Conservation (phyloP, 2,888 invertebrate species). For the Ditula angustiorana region DNA sequence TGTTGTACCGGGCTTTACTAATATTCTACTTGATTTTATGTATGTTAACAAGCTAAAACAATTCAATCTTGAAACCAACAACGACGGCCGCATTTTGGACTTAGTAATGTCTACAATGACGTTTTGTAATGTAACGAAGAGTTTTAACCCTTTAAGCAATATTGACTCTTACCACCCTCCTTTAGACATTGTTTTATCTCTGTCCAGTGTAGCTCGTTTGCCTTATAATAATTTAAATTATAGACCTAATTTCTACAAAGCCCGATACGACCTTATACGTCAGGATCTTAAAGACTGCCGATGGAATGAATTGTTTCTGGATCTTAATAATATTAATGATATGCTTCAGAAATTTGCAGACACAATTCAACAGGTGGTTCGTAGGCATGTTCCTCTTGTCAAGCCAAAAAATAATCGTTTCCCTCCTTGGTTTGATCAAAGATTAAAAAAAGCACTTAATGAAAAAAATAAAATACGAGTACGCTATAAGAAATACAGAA, state of each 20-base stretch:
- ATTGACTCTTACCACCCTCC: conserved; percentile 29
- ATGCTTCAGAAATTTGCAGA: conserved; percentile 22
- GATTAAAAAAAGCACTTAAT: conserved; percentile 16
- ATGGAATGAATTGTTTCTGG: conserved; percentile 4
- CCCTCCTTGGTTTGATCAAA: conserved; percentile 25
- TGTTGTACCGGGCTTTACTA: neutral
- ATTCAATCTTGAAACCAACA: conserved; percentile 18
- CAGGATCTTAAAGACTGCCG: conserved; percentile 2
- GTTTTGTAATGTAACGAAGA: neutral
- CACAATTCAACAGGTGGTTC: neutral
- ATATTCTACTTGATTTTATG: conserved; percentile 24
- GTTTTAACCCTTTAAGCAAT: neutral
- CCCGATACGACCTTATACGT: conserved; percentile 15
- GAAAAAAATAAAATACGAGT: conserved; percentile 34
- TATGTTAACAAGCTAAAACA: conserved; percentile 24
- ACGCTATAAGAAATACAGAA: conserved; percentile 30
- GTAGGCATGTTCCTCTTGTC: conserved; percentile 5
- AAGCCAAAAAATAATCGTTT: conserved; percentile 1
- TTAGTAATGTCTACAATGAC: conserved; percentile 16
- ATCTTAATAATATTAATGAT: conserved; percentile 9
- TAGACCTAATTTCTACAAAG: conserved; percentile 21
- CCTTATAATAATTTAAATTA: neutral
- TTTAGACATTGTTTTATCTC: conserved; percentile 8
- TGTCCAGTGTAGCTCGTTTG: neutral
- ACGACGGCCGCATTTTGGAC: conserved; percentile 14